Conservation (phyloP, 2,888 invertebrate species). For the Drosophila subquinaria region DNA sequence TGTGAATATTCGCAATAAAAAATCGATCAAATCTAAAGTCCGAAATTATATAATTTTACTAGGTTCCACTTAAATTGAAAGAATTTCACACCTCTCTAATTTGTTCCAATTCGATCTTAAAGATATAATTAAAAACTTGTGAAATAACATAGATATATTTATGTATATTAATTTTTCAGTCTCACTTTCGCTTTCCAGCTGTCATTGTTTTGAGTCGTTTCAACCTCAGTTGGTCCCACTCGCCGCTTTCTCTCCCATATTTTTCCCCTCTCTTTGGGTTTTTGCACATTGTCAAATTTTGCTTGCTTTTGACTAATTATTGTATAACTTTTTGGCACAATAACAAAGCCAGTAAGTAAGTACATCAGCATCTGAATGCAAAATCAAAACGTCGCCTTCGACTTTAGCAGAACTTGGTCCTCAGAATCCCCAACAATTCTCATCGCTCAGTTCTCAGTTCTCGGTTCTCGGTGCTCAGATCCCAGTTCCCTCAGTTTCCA, state of each 20-base stretch:
- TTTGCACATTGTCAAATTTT: constrained; percentile 19
- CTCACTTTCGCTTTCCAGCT: background rate
- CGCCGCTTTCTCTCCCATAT: background rate
- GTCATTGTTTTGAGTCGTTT: constrained; percentile 6
- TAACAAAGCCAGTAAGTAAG: constrained; percentile 8
- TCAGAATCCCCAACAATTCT: too few relatives aligned
- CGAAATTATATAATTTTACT: too few relatives aligned
- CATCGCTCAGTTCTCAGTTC: background rate
- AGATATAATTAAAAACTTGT: background rate
- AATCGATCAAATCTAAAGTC: too few relatives aligned
- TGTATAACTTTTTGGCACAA: constrained; percentile 36
- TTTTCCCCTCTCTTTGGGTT: background rate
- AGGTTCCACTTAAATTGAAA: too few relatives aligned
- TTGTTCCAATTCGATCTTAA: too few relatives aligned
- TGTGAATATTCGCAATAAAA: too few relatives aligned
- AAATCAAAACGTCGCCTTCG: constrained; percentile 33
- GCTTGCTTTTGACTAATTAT: constrained; percentile 42
- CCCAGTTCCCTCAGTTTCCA: background rate
- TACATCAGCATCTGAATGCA: constrained; percentile 18
- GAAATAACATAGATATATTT: background rate
- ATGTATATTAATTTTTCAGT: background rate
- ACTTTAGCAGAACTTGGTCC: background rate
- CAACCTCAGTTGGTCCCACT: background rate
- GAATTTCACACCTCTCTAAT: too few relatives aligned
- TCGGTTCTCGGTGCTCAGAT: background rate